These are phyloP conservation scores for Amphipoea oculea DNA, from an alignment of 2,888 invertebrate genomes.

Conservation along the genomic window DNA sequence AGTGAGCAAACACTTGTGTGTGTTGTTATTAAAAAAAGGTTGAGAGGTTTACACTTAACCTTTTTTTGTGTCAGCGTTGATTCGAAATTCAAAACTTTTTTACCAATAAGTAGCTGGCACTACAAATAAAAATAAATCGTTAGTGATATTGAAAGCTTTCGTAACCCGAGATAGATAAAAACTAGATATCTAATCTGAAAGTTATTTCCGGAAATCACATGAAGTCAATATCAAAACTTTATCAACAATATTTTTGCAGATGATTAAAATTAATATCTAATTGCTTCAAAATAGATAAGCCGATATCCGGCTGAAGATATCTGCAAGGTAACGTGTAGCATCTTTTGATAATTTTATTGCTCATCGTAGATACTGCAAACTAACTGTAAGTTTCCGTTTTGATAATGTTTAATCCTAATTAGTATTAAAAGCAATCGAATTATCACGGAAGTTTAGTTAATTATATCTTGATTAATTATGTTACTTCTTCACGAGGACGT, in stretches of 20 bases:
- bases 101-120: slow-evolving; percentile 37
- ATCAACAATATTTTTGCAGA: slow-evolving; percentile 20
- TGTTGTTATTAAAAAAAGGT: slow-evolving; percentile 62
- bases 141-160: slow-evolving; percentile 5
- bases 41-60: slow-evolving; percentile 60
- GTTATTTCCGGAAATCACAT: slow-evolving; percentile 7
- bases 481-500: background rate
- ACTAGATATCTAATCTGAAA: background rate
- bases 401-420: slow-evolving; percentile 1
- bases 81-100: slow-evolving; percentile 38
- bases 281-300: slow-evolving; percentile 30
- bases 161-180: slow-evolving; percentile 2
- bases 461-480: background rate
- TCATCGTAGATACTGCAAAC: slow-evolving; percentile 5
- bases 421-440: background rate
- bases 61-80: slow-evolving; percentile 55
- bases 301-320: slow-evolving; percentile 20
- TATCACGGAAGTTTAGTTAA: background rate
- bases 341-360: slow-evolving; percentile 17
- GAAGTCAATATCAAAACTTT: background rate
- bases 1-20: slow-evolving; percentile 64
- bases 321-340: slow-evolving; percentile 11
- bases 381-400: slow-evolving; percentile 7
- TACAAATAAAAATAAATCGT: slow-evolving; percentile 20
- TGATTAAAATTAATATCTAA: slow-evolving; percentile 30